Base-by-base conservation (phyloP, 2,888 invertebrate species). In the Eurytoma adleriae region DNA sequence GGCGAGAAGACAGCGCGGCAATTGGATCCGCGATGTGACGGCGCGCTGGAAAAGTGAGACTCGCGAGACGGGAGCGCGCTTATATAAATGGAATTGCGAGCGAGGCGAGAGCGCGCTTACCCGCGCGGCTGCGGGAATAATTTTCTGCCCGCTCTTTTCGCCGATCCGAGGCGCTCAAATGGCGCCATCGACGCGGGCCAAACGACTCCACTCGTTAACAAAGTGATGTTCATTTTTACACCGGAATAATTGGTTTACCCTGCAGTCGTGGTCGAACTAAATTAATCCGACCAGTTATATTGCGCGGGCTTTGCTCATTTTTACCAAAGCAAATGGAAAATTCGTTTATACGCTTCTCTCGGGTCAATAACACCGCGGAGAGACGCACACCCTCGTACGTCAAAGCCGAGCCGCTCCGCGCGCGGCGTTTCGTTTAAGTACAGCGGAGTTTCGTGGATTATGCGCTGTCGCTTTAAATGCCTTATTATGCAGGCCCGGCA, bases 391-490 rank as follows among this genome's bases (percentile, higher is more conserved):
- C n/a, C 18, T 13, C 20, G 57, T 2, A 54, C 50, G 16, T n/a
- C n/a, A n/a, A 54, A 54, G 54, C 40, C 10, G 3, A 13, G 54
- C 54, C 54, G 7, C 57, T 59, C 20, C 57, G 5, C 1, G 12
- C 57, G 2, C 57, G 5, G 4, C 57, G 7, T 59, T 59, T 59
- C 10, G 20, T 48, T 20, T 18, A 56, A 13, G 56, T 13, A 10
- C 40, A 5, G 40, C 1, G 14, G 20, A 20, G n/a, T 57, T 56
- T 67, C 18, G 48, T 16, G 20, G 74, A 69, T 69, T 57, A 69
- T 50, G 52, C 61, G 24, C 64, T 59, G 66, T 79, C 70, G n/a
- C 62, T 74, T 79, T 69, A 79, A 79, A 73, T 69, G 69, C 48
- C 52, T 68, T 68, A 66, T 50, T n/a, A 68, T 48, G 13, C 64